Percentiles rank a stretch among this genome's conserved stretches.
Evolutionary conservation across 2,888 invertebrate species (phyloP).

Genomic region (Eugnorisma glareosa): DNA sequence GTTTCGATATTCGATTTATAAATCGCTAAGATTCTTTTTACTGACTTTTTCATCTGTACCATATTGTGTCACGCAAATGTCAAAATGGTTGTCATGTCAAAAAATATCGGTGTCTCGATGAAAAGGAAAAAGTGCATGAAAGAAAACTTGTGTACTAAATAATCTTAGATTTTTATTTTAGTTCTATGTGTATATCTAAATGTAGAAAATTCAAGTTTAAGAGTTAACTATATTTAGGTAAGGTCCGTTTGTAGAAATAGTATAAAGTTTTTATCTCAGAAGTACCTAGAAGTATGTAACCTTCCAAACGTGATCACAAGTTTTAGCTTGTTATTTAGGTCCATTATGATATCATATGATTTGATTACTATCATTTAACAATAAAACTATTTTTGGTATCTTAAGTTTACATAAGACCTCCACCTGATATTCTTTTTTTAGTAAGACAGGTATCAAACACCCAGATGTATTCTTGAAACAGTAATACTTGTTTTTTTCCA

Average conservation of each 20-base stretch:
- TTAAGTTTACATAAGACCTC: background rate
- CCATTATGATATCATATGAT: background rate
- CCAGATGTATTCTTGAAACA: background rate
- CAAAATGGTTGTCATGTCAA: constrained; percentile 41
- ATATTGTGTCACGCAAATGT: constrained; percentile 23
- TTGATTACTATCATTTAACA: background rate
- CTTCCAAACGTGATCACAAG: constrained; percentile 35
- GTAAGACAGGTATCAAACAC: background rate
- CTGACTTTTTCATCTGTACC: constrained; percentile 15
- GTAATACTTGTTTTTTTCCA: background rate
- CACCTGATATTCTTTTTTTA: background rate
- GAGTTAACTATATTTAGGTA: constrained; percentile 22
- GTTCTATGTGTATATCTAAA: background rate
- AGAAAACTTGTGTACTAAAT: constrained; percentile 50
- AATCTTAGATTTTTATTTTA: constrained; percentile 13
- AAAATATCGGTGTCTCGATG: constrained; percentile 41
- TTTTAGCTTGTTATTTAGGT: constrained; percentile 18
- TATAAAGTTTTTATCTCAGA: background rate
- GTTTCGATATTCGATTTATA: background rate
- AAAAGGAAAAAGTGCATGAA: constrained; percentile 43
- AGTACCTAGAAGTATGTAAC: constrained; percentile 27
- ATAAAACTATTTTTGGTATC: background rate
- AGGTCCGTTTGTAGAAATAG: background rate
- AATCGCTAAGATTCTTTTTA: background rate
- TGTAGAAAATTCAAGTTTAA: constrained; percentile 15